Evolutionary conservation across 2,797 vertebrate genomes (phyloP), one percentile per base, ranked within the genome.

Genomic region (Rhabdophis nuchalis): DNA sequence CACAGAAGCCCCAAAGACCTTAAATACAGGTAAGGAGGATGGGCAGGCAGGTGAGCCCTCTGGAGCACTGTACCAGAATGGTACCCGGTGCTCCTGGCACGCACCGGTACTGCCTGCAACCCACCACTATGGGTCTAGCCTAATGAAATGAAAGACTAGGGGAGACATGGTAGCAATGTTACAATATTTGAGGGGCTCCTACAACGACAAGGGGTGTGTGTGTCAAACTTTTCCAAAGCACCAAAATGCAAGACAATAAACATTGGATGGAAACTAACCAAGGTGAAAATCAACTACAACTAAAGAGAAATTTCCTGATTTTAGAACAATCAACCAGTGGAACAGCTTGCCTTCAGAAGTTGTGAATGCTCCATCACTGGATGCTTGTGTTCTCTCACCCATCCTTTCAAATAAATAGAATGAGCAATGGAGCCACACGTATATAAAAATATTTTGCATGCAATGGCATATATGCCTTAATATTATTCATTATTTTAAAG

Each of bases 141-240:
- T 29, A 61, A 61, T 61, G 60, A 61, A 61, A 61, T 4, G 10
- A 29, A 61, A 27, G 11, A 61, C 10, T 61, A 61, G 3, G 25
- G 10, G 60, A 61, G 60, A 29, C 10, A 27, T 29, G 10, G 29
- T 29, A 61, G 4, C 60, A 61, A 61, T 29, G 27, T 60, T 61
- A 29, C 60, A 61, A 61, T 61, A 61, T 61, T 61, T 29, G 60
- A 61, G 27, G 60, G 10, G 11, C 25, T 29, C 27, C 25, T 60
- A 11, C n/a, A n/a, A n/a, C n/a, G n/a, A n/a, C n/a, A n/a, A n/a
- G 10, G 10, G 1, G 10, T 3, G 52, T 0, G 14, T 14, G 18
- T 18, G 23, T 27, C 58, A 60, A 60, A 27, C 25, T 60, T 60
- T 60, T 60, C 58, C 58, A 60, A 60, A 60, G 58, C 58, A 27